Evolutionary conservation across 2,888 invertebrate species (phyloP), one percentile per base, ranked within the genome.

Genomic region (Erebia palarica): DNA sequence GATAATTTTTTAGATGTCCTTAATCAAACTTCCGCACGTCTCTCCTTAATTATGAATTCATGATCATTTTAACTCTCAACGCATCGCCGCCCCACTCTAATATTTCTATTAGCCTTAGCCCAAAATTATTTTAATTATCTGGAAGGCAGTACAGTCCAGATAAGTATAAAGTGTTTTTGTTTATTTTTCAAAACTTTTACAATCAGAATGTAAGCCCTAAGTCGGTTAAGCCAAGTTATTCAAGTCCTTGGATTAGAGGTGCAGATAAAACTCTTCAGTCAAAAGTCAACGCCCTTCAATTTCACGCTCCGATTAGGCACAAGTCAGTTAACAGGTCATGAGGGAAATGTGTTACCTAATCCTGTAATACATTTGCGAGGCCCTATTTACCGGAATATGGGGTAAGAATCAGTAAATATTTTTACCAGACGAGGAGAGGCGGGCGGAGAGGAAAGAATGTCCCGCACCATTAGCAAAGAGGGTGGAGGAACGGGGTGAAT

Each of bases 401-500:
- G 68, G 36, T 53, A 63, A 51, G 57, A 69, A 69, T 66, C 63
- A 36, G 68, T 72, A 72, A 72, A 72, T 75, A 69, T 73, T 76
- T 72, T 75, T 71, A 73, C 72, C 68, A 70, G 70, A 71, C 84
- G 81, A 83, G 80, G 85, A 85, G 86, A 83, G 68, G 68, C 85
- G 84, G 80, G 78, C 80, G 84, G 88, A 86, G 85, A 85, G 83
- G 86, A 90, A 91, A 90, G 92, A 92, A 91, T 88, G 87, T 88
- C 86, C 87, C 67, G 86, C 85, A 86, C 88, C 89, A 90, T 90
- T 90, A 90, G 86, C 85, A 80, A 49, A 21, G 84, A 85, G 90
- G 90, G 91, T 89, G 85, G 82, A 88, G 85, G 82, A 88, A 90
- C 88, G 88, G 91, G 91, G 92, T 91, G 89, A 91, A 90, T 87